phyloP scores from a whole-genome alignment of 2,113 vertebrate species.

The Platysternon megacephalum region DNA sequence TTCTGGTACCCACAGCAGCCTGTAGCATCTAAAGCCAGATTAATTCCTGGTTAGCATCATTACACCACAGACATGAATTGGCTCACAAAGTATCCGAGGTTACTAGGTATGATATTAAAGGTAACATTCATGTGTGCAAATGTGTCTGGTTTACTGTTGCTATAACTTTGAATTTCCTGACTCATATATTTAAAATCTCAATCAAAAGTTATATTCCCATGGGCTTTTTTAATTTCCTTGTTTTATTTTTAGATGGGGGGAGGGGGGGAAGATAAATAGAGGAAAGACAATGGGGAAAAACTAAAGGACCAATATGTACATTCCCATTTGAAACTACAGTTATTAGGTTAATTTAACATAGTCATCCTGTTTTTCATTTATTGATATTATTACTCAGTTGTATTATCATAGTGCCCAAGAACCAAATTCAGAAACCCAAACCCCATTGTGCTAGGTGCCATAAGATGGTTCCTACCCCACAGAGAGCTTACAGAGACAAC shows the following conservation, averaged over 20 bases:
- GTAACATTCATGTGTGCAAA: background rate
- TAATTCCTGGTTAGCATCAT: background rate
- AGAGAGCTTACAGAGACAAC: background rate
- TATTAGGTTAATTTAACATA: conserved; percentile 16
- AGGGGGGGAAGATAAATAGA: conserved; percentile 26
- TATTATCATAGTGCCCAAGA: background rate
- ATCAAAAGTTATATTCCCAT: background rate
- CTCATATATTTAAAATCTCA: conserved; percentile 46
- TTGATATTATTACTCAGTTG: background rate
- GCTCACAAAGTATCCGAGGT: background rate
- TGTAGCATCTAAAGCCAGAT: background rate
- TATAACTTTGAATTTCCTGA: conserved; percentile 9
- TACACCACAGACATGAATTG: background rate
- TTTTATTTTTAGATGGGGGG: conserved; percentile 56
- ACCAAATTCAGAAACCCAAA: background rate
- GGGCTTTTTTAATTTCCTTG: conserved; percentile 9
- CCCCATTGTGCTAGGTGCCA: background rate
- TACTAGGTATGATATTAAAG: background rate
- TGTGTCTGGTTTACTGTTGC: conserved; percentile 39
- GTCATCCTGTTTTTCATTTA: background rate
- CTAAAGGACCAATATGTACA: background rate
- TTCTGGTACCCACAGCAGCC: background rate
- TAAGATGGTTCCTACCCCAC: background rate
- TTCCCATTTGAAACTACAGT: conserved; percentile 39
- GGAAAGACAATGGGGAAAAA: background rate